Conservation (phyloP, 2,113 vertebrate species). For the Ctenodactylus gundi region DNA sequence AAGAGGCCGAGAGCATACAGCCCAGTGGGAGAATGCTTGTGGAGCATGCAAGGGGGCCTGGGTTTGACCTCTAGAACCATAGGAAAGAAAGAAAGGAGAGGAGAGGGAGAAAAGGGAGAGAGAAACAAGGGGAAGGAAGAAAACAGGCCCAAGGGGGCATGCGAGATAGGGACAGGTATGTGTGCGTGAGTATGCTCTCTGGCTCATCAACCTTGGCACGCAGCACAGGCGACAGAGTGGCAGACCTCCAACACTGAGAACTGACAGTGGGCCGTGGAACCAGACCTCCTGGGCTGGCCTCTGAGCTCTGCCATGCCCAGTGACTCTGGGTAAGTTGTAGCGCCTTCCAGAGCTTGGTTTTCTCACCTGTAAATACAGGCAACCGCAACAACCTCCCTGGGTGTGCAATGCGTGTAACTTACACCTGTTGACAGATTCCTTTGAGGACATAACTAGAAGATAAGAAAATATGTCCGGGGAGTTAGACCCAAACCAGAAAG, state of each 20-base stretch:
- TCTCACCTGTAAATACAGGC: neutral
- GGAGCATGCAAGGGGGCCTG: neutral
- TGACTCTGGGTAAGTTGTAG: neutral
- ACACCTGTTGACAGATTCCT: neutral
- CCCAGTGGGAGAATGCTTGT: neutral
- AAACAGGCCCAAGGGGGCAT: neutral
- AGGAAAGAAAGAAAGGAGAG: neutral
- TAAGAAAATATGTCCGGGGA: neutral
- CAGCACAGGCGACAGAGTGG: accelerated
- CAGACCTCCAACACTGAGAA: neutral
- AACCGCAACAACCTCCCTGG: neutral
- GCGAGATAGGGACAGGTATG: accelerated
- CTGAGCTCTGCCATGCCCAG: neutral
- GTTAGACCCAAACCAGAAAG: neutral
- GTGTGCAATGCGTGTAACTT: neutral
- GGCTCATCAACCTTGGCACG: neutral
- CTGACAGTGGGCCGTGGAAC: neutral
- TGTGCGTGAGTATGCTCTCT: accelerated
- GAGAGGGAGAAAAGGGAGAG: too few relatives aligned
- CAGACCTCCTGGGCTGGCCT: neutral
- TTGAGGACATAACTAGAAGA: neutral
- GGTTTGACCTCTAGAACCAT: neutral
- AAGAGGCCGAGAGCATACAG: too few relatives aligned
- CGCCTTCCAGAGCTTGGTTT: neutral
- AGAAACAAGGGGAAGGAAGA: neutral